Base-by-base conservation (phyloP, 2,113 vertebrate genomes). In the Hippoglossus stenolepis region DNA sequence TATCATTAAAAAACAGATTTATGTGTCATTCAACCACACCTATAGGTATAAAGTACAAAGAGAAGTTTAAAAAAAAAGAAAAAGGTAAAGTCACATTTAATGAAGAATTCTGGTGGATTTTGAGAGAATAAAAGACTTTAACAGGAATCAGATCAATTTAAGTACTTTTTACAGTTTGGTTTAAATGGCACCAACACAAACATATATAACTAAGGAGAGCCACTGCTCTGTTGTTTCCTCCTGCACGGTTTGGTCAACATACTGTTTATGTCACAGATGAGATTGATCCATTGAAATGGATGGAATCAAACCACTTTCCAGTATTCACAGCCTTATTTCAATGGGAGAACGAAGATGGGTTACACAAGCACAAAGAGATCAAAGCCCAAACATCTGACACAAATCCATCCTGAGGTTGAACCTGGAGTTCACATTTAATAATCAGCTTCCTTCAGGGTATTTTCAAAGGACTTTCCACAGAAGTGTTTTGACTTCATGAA, bases 231-330 rank as follows among this genome's bases (percentile, higher is more conserved):
- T 35, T 21, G 20, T 43, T 21, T 70, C 2, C 63, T 65, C 47
- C 26, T 64, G 64, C 31, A 6, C 21, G 2, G 43, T 54, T 70
- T 62, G 62, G 47, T 63, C 67, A 69, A 66, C 45, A 40, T 7
- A 31, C 28, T 7, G 28, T 31, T 35, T 70, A 43, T 70, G 67
- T 76, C 70, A 78, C 77, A 71, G 57, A 47, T 60, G 56, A 75
- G 70, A 83, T 82, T 70, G 70, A 84, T 85, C 31, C 82, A 75
- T 20, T 67, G 38, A 85, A 72, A 53, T 77, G 54, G 57, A 78
- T 74, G 45, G 73, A 45, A 80, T 66, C 17, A 56, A 68, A 15
- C 18, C 13, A 56, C 40, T 67, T 13, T 69, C 18, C 24, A 15
- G 5, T 63, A 75, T 75, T 18, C 23, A 24, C 20, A 3, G 26